phyloP scores from a whole-genome alignment of 1,140 invertebrate species.

The Lethrus apterus region DNA sequence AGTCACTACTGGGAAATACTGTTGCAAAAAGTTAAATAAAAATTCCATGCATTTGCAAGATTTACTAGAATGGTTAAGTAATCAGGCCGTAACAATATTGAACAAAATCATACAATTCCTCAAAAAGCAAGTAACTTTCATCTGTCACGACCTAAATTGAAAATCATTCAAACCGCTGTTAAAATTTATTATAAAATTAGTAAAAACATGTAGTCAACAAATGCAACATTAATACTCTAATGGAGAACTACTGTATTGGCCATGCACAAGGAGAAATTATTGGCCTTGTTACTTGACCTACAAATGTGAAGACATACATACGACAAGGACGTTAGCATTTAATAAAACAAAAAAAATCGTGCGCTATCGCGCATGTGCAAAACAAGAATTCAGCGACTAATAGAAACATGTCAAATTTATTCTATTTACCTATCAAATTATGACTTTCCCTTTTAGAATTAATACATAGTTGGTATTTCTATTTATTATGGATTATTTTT shows the following conservation, averaged over 20 bases:
- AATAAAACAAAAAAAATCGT: conserved; percentile 31
- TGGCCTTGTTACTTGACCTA: conserved; percentile 41
- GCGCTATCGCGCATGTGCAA: conserved; percentile 26
- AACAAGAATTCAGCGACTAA: neutral
- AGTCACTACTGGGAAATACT: no score
- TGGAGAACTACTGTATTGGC: conserved; percentile 25
- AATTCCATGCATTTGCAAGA: no score
- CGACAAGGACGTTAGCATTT: conserved; percentile 33
- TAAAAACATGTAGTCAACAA: conserved; percentile 17
- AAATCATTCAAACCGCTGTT: conserved; percentile 13
- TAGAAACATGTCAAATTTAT: no score
- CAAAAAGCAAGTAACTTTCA: conserved; percentile 25
- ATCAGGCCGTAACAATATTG: conserved; percentile 22
- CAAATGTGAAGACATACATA: conserved; percentile 38
- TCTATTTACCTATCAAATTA: conserved; percentile 6
- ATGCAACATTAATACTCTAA: conserved; percentile 21
- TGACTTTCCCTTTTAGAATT: conserved; percentile 14
- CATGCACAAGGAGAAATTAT: conserved; percentile 36
- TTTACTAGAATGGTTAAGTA: conserved; percentile 14
- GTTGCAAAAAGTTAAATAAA: no score
- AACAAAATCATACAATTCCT: conserved; percentile 18
- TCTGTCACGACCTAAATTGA: conserved; percentile 22
- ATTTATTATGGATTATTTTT: no score
- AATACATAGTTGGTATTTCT: no score
- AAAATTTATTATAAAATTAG: conserved; percentile 21